Conservation (phyloP, 2,888 invertebrate genomes). For the Scaptomyza cyrtandrae region DNA sequence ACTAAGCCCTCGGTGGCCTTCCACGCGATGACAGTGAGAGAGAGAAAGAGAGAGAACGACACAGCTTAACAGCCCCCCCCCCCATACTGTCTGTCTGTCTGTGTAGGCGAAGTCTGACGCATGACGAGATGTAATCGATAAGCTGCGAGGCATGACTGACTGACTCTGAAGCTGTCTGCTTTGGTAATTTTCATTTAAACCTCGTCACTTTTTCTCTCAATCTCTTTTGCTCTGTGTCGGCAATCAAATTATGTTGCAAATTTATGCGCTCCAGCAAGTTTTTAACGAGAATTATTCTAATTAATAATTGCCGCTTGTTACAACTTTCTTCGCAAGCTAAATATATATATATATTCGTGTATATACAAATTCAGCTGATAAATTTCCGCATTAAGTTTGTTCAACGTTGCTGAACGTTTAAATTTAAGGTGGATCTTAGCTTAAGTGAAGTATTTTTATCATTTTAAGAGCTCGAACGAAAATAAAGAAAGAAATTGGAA, state of each 20-base stretch:
- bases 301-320: slow-evolving; percentile 63
- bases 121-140: slow-evolving; percentile 74
- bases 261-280: slow-evolving; percentile 64
- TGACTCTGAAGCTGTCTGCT: slow-evolving; percentile 34
- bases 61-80: background rate
- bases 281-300: slow-evolving; percentile 71
- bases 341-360: no score
- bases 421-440: background rate
- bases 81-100: no score
- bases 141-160: slow-evolving; percentile 58
- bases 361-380: background rate
- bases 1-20: slow-evolving; percentile 68
- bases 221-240: slow-evolving; percentile 14
- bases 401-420: background rate
- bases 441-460: background rate
- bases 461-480: background rate
- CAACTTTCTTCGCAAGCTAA: slow-evolving; percentile 6
- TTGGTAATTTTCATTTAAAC: slow-evolving; percentile 70
- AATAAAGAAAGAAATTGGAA: background rate
- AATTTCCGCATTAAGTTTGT: background rate
- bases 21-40: slow-evolving; percentile 12
- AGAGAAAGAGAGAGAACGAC: slow-evolving; percentile 11
- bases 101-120: slow-evolving; percentile 33
- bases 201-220: background rate
- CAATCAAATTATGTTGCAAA: slow-evolving; percentile 66